Evolutionary conservation across 2,797 vertebrate genomes (phyloP).

Genomic region (Corythornis leucogaster): DNA sequence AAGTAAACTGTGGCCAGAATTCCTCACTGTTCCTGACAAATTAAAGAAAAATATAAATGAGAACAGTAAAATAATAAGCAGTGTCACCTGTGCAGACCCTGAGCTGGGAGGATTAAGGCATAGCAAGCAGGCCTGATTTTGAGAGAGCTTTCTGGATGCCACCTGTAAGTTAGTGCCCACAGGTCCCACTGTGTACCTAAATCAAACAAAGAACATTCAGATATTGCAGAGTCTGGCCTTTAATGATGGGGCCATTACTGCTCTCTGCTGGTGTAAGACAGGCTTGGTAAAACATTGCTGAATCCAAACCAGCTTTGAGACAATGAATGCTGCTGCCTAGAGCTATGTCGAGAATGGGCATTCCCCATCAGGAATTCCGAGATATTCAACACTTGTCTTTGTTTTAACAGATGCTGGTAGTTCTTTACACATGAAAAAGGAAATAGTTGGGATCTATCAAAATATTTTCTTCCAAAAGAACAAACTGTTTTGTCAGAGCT

Average conservation of each 20-base stretch:
- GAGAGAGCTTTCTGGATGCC: background rate
- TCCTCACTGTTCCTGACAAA: background rate
- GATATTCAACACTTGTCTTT: background rate
- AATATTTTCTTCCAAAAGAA: background rate
- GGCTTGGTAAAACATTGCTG: background rate
- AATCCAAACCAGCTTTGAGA: fast-evolving
- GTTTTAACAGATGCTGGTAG: background rate
- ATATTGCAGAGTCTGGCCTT: background rate
- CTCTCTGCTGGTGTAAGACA: conserved; percentile 27
- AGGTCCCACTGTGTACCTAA: background rate
- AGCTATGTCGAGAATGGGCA: background rate
- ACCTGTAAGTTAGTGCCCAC: background rate
- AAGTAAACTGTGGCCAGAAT: background rate
- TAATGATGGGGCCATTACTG: background rate
- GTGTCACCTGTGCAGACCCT: background rate
- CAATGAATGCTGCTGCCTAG: background rate
- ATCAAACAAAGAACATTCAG: background rate
- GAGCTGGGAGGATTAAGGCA: background rate
- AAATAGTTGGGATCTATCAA: background rate
- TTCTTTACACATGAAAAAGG: background rate
- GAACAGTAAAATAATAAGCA: background rate
- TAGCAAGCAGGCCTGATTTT: background rate
- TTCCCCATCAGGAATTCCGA: background rate
- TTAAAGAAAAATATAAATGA: background rate
- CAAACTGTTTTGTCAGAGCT: background rate